Evolutionary conservation across 2,888 invertebrate genomes (phyloP), one percentile per base, ranked within the genome.

Genomic region (Nasonovia ribisnigri): DNA sequence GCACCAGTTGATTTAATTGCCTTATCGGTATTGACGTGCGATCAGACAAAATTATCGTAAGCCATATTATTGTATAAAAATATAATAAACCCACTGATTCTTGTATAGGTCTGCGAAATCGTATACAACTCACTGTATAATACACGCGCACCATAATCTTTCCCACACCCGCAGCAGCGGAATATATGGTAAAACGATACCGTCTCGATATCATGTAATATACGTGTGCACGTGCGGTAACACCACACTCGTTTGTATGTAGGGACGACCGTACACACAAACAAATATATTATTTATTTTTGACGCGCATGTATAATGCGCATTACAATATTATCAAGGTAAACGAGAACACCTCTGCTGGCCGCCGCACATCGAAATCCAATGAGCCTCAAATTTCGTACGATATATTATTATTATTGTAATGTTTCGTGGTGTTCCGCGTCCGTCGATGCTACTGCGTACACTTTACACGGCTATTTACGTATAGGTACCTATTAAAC

Each of bases 251-350:
- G 10, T 84, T 26, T 84, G 26, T 86, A 86, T 29, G 43, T 46
- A 48, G 86, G 36, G 86, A 86, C 86, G 46, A 43, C 46, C 86
- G 46, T 13, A 29, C 46, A 20, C 77, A 77, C 36, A 36, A 77
- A 77, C n/a, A 77, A 16, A 6, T 36, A 36, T 8, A 20, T 77
- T 77, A 77, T 77, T 77, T 77, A 36, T 77, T 77, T 87, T 86
- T 46, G 48, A 46, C 29, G 29, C 48, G n/a, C 60, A 29, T 43
- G 67, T n/a, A n/a, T 60, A 86, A 91, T 48, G 20, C 84, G 29
- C 46, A 92, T 92, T 92, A 92, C 87, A 92, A 92, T 92, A 92
- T 87, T 92, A 92, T 92, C 92, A 92, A 92, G 92, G 92, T 29
- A 87, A 92, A 92, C 92, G 92, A 92, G 92, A 92, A 92, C 60